These are phyloP conservation scores for Trissolcus japonicus DNA, from an alignment of 2,888 invertebrate genomes.

Conservation along the genomic window DNA sequence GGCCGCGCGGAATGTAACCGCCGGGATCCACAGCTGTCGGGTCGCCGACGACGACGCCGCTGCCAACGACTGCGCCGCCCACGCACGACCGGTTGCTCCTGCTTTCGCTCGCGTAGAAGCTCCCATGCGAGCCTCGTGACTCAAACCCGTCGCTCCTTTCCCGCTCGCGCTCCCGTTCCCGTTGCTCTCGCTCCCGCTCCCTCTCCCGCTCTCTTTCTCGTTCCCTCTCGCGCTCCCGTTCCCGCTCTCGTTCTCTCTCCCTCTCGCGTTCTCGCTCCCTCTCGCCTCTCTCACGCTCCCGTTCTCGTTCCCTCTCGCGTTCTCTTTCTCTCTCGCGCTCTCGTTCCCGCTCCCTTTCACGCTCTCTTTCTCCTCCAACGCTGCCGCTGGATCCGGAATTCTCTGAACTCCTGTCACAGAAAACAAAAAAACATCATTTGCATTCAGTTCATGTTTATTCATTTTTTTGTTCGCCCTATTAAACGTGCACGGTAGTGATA, in stretches of 20 bases:
- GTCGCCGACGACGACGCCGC: conserved; percentile 61
- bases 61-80: conserved; percentile 65
- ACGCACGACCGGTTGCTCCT: conserved; percentile 64
- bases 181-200: conserved; percentile 33
- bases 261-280: conserved; percentile 22
- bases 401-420: conserved; percentile 71
- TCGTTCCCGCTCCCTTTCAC: conserved; percentile 68
- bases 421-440: neutral
- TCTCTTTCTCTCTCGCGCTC: conserved; percentile 66
- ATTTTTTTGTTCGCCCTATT: too few species aligned
- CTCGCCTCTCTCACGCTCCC: conserved; percentile 18
- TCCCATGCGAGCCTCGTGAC: conserved; percentile 75
- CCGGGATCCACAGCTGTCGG: conserved; percentile 71
- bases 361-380: conserved; percentile 60
- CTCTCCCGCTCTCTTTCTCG: conserved; percentile 16
- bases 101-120: conserved; percentile 70
- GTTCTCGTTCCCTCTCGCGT: conserved; percentile 62
- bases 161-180: conserved; percentile 35
- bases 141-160: conserved; percentile 69
- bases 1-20: conserved; percentile 71
- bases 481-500: too few species aligned
- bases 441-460: neutral
- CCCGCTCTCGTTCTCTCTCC: conserved; percentile 13
- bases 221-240: conserved; percentile 16
- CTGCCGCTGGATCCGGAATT: conserved; percentile 70